A percentile compares a stretch with the other conserved stretches of the same genome.
phyloP scores from a whole-genome alignment of 1,140 invertebrate genomes.

The Rhynchophorus ferrugineus region DNA sequence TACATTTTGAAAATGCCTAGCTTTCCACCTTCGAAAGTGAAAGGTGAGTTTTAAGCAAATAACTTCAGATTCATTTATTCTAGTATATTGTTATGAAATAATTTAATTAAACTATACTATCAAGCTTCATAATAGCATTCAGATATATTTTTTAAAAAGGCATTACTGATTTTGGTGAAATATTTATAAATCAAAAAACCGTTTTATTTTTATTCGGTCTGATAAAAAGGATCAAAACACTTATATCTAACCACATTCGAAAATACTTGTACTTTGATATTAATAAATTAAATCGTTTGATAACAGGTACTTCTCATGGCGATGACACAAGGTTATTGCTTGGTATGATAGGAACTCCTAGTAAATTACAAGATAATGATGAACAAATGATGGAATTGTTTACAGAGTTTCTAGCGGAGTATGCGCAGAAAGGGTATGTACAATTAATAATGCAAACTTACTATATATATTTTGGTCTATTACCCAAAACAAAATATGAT shows the following conservation, averaged over 20 bases:
- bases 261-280: too few relatives aligned
- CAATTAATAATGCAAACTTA: not conserved
- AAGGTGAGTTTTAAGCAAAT: not conserved
- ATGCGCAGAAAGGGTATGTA: slow-evolving; percentile 19
- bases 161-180: too few relatives aligned
- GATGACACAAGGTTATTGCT: slow-evolving; percentile 18
- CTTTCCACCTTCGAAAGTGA: slow-evolving; percentile 7
- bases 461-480: not conserved
- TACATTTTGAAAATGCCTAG: slow-evolving; percentile 33
- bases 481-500: not conserved
- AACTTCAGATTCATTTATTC: too few relatives aligned
- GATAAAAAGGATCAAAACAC: too few relatives aligned
- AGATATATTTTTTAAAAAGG: too few relatives aligned
- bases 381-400: slow-evolving; percentile 21
- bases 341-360: slow-evolving; percentile 10
- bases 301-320: slow-evolving; percentile 17
- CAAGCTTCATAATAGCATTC: too few relatives aligned
- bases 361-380: slow-evolving; percentile 8
- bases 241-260: too few relatives aligned
- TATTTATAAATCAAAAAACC: too few relatives aligned
- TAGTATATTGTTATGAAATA: too few relatives aligned
- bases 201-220: too few relatives aligned
- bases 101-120: too few relatives aligned
- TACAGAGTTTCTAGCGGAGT: slow-evolving; percentile 12
- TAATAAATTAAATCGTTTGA: too few relatives aligned